Conservation (phyloP, 35 echinoderm and acorn worm genomes). For the Strongylocentrotus purpuratus region DNA sequence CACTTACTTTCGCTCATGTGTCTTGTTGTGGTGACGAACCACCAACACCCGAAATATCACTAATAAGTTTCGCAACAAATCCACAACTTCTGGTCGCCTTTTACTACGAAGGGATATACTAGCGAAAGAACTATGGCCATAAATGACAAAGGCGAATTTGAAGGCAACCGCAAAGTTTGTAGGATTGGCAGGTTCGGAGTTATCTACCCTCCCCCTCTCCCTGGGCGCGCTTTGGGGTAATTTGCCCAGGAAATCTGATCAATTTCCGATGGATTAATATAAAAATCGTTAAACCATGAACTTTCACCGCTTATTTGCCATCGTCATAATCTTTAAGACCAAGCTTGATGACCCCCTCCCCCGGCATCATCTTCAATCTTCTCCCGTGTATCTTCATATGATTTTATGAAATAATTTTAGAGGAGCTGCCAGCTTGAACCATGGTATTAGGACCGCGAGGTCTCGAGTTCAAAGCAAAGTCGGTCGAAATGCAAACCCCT, state of each 20-base stretch:
- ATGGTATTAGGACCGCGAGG: too few relatives aligned
- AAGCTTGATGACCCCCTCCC: neutral
- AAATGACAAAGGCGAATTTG: neutral
- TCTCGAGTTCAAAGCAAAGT: too few relatives aligned
- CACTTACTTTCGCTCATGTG: neutral
- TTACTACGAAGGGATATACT: neutral
- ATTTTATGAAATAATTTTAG: too few relatives aligned
- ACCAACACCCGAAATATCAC: neutral
- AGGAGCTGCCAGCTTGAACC: too few relatives aligned
- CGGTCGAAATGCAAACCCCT: too few relatives aligned
- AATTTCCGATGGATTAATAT: constrained; percentile 35
- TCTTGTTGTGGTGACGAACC: neutral
- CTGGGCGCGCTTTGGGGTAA: constrained; percentile 11
- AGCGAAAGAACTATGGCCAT: neutral
- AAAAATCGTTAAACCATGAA: constrained; percentile 18
- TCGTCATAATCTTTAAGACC: neutral
- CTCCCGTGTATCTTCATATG: neutral
- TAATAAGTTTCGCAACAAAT: neutral
- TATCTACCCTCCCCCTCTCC: neutral
- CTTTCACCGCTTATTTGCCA: neutral
- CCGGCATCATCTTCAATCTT: neutral
- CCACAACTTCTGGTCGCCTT: constrained; percentile 7
- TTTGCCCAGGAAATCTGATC: neutral
- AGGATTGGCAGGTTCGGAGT: neutral
- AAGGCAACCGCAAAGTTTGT: neutral